phyloP scores from a whole-genome alignment of 2,797 vertebrate genomes.

The Melanotaenia pygmaea region DNA sequence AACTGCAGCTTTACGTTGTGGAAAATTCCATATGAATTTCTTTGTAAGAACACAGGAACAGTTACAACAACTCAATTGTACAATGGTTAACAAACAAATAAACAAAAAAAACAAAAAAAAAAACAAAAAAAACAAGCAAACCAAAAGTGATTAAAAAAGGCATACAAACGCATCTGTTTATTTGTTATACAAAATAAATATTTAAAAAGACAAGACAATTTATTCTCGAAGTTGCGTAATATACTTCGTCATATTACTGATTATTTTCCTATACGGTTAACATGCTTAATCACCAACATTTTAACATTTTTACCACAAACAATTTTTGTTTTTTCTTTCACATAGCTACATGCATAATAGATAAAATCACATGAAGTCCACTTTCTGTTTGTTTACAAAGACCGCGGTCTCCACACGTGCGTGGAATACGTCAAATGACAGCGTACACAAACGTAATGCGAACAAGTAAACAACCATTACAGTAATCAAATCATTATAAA shows the following conservation, averaged over 20 bases:
- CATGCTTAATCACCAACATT: not conserved
- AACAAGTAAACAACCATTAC: constrained; percentile 12
- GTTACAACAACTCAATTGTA: too few relatives aligned
- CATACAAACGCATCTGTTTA: too few relatives aligned
- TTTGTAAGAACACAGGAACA: not conserved
- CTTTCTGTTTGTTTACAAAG: constrained; percentile 62
- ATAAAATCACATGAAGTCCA: not conserved
- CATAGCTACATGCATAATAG: too few relatives aligned
- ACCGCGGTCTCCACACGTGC: constrained; percentile 46
- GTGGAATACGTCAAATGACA: constrained; percentile 37
- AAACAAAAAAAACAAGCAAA: too few relatives aligned
- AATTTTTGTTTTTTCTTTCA: not conserved
- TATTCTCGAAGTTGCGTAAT: too few relatives aligned
- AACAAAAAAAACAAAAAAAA: too few relatives aligned
- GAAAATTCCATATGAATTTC: not conserved
- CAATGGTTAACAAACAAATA: not conserved
- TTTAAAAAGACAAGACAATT: not conserved
- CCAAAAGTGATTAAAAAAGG: too few relatives aligned
- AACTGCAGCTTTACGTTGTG: not conserved
- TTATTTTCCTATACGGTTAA: not conserved
- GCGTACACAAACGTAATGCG: constrained; percentile 3
- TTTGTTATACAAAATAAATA: not conserved
- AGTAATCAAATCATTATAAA: not conserved
- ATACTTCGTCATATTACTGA: not conserved
- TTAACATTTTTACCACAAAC: not conserved